Percentiles rank a stretch among this genome's conserved stretches.
These are phyloP conservation scores for Oncorhynchus kisutch DNA, from an alignment of 2,113 vertebrate genomes.

Conservation along the genomic window DNA sequence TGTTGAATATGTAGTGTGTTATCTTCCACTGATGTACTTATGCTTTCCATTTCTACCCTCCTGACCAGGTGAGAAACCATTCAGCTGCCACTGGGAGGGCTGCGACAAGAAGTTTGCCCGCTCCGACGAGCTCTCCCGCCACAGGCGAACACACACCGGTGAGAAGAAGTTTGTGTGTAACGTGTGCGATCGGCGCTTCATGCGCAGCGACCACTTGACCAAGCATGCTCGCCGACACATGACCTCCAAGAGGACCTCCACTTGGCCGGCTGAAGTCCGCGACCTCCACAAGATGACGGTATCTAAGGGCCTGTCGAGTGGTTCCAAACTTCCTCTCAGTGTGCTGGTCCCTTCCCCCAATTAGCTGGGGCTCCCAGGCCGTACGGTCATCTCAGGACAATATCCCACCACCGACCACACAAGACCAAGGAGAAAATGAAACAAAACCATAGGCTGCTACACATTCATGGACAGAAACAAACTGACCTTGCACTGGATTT, in stretches of 20 bases:
- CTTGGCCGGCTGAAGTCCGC: conserved; percentile 82
- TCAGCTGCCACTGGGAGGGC: conserved; percentile 94
- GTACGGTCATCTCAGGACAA: conserved; percentile 63
- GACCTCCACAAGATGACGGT: conserved; percentile 73
- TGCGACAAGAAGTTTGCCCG: conserved; percentile 96
- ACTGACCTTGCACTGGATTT: conserved; percentile 78
- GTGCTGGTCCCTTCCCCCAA: conserved; percentile 68
- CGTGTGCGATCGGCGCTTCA: conserved; percentile 92
- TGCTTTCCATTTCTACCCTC: conserved; percentile 3
- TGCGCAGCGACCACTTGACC: conserved; percentile 97
- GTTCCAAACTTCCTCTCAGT: conserved; percentile 61
- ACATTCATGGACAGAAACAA: conserved; percentile 59
- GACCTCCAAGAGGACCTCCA: conserved; percentile 81
- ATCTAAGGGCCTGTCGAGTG: conserved; percentile 54
- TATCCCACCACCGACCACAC: conserved; percentile 55
- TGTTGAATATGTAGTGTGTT: background rate
- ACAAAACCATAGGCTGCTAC: conserved; percentile 66
- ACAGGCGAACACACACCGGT: conserved; percentile 93
- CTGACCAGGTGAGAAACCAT: conserved; percentile 91
- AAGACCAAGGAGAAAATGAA: conserved; percentile 23
- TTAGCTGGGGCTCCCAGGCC: conserved; percentile 39
- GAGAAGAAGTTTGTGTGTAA: conserved; percentile 95
- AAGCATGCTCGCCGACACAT: conserved; percentile 92
- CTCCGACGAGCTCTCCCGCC: conserved; percentile 94
- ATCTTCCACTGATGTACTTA: background rate